These are phyloP conservation scores for Holcopasites calliopsidis DNA, from an alignment of 1,140 invertebrate species.

Conservation along the genomic window DNA sequence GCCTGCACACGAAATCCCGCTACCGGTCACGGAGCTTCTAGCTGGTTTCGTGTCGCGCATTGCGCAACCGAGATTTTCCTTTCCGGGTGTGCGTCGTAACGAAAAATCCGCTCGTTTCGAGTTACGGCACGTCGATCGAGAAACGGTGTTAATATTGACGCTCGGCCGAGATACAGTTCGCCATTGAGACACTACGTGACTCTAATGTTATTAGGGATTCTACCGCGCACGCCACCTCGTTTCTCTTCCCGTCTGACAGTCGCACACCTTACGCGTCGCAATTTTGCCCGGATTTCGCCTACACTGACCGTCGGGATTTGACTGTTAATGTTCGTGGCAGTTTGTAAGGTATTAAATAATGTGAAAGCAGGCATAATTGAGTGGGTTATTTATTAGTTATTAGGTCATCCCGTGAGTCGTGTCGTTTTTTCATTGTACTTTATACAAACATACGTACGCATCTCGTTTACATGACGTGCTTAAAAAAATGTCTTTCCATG, in stretches of 20 bases:
- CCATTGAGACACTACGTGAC: conserved; percentile 24
- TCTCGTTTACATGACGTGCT: no score
- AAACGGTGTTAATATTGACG: conserved; percentile 40
- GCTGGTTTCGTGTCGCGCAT: background rate
- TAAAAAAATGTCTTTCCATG: no score
- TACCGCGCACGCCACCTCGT: background rate
- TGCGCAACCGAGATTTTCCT: conserved; percentile 34
- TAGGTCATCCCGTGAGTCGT: no score
- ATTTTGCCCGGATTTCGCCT: no score
- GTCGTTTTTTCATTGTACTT: no score
- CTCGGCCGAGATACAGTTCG: background rate
- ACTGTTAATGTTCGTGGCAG: background rate
- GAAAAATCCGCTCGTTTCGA: conserved; percentile 31
- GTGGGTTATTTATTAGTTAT: background rate
- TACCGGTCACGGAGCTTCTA: conserved; percentile 6
- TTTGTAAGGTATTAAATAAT: background rate
- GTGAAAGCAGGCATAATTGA: background rate
- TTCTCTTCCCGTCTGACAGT: background rate
- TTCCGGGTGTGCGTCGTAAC: conserved; percentile 25
- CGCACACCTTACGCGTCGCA: background rate
- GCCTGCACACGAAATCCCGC: background rate
- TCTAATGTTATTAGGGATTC: conserved; percentile 38
- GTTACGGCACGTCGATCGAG: conserved; percentile 18
- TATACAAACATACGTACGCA: no score
- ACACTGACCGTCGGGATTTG: no score